phyloP scores from a whole-genome alignment of 2,888 invertebrate species.

The Lepetodrilus schrolli region DNA sequence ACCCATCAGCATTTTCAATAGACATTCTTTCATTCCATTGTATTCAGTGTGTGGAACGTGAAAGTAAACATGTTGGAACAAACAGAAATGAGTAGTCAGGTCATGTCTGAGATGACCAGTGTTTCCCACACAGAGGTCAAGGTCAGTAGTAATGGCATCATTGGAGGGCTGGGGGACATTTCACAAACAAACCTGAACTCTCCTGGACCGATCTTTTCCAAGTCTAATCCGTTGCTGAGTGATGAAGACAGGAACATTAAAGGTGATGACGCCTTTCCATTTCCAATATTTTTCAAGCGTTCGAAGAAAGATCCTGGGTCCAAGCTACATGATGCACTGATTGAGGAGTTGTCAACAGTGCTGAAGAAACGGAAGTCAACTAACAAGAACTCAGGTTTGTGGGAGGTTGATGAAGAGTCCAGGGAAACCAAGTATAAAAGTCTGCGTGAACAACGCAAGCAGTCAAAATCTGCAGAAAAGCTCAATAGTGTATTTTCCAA shows the following conservation, averaged over 20 bases:
- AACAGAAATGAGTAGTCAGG: neutral
- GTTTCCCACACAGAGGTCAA: neutral
- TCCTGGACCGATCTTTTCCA: neutral
- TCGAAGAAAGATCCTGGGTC: constrained; percentile 65
- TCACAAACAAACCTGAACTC: neutral
- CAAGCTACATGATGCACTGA: constrained; percentile 59
- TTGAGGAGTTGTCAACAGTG: constrained; percentile 59
- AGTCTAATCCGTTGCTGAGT: neutral
- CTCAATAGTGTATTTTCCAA: constrained; percentile 56
- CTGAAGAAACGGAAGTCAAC: constrained; percentile 47
- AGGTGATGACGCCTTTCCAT: constrained; percentile 38
- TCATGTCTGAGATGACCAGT: neutral
- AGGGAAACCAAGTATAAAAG: neutral
- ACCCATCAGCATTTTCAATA: too few relatives aligned
- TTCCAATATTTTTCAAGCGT: constrained; percentile 62
- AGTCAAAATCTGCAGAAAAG: constrained; percentile 40
- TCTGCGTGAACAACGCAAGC: neutral
- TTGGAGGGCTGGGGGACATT: neutral
- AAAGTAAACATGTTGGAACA: neutral
- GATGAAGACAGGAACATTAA: neutral
- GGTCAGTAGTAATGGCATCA: neutral
- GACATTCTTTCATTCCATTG: too few relatives aligned
- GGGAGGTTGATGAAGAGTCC: constrained; percentile 25
- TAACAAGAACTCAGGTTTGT: constrained; percentile 35
- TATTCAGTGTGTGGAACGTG: too few relatives aligned